These are phyloP conservation scores for Pseudorasbora parva DNA, from an alignment of 2,113 vertebrate genomes.

Conservation along the genomic window DNA sequence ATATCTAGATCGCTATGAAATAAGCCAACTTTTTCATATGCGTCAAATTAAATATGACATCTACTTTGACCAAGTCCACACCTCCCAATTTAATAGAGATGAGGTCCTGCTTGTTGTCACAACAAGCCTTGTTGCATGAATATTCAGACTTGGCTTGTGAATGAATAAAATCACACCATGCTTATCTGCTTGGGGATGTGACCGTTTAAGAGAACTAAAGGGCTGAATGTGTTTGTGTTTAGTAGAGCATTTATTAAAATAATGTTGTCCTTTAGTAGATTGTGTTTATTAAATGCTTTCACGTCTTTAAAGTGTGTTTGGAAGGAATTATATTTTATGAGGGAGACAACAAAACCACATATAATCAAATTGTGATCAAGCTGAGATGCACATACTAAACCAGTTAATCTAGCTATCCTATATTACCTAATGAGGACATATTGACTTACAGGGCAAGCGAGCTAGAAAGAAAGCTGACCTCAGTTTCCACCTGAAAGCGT, in stretches of 20 bases:
- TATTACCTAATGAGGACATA: not conserved
- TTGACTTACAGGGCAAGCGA: not conserved
- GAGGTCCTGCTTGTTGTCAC: not conserved
- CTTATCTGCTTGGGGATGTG: not conserved
- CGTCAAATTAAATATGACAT: not conserved
- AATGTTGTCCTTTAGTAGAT: not conserved
- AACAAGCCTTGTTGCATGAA: not conserved
- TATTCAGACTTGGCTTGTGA: not conserved
- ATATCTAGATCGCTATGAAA: too few species aligned
- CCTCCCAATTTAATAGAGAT: not conserved
- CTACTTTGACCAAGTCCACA: not conserved
- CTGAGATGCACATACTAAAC: not conserved
- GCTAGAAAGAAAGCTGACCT: not conserved
- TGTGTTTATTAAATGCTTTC: not conserved
- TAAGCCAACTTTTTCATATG: not conserved
- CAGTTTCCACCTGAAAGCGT: conserved; percentile 52
- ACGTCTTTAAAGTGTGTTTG: not conserved
- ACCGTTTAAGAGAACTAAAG: not conserved
- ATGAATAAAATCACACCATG: conserved; percentile 28
- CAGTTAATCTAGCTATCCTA: not conserved
- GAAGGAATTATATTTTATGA: not conserved
- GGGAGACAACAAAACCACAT: not conserved
- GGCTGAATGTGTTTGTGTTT: conserved; percentile 1
- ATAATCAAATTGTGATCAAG: not conserved
- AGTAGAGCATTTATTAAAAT: not conserved